These are phyloP conservation scores for Heliocidaris tuberculata DNA, from an alignment of 35 echinoderm and acorn worm species.

Conservation along the genomic window DNA sequence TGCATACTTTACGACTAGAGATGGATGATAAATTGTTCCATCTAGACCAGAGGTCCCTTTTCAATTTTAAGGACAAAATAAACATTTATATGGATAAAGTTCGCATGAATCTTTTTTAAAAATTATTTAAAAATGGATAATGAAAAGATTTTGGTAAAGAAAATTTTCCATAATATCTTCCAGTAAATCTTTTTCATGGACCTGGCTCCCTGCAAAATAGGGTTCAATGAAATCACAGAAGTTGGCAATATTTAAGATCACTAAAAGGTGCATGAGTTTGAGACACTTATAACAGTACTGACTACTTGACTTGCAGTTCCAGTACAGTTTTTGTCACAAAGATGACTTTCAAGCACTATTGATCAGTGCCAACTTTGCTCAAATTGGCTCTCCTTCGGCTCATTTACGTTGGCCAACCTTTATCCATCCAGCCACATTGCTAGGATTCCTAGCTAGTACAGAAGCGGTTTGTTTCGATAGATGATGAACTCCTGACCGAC, in stretches of 20 bases:
- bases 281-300: too few species aligned
- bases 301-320: not conserved
- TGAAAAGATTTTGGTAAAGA: too few species aligned
- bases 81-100: not conserved
- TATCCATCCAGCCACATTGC: not conserved
- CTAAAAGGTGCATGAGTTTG: too few species aligned
- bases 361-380: not conserved
- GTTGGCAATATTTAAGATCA: too few species aligned
- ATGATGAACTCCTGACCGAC: conserved; percentile 6
- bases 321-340: not conserved
- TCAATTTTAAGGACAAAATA: not conserved
- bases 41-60: not conserved
- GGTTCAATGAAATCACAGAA: too few species aligned
- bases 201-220: too few species aligned
- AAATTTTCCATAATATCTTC: not conserved
- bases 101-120: not conserved
- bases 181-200: not conserved
- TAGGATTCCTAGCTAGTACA: not conserved
- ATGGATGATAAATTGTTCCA: not conserved
- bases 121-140: too few species aligned
- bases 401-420: not conserved
- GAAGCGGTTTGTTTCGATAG: not conserved
- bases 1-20: not conserved
- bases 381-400: not conserved
- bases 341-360: not conserved